Base-by-base conservation (phyloP, 2,797 vertebrate genomes). In the Scarus forsteni region DNA sequence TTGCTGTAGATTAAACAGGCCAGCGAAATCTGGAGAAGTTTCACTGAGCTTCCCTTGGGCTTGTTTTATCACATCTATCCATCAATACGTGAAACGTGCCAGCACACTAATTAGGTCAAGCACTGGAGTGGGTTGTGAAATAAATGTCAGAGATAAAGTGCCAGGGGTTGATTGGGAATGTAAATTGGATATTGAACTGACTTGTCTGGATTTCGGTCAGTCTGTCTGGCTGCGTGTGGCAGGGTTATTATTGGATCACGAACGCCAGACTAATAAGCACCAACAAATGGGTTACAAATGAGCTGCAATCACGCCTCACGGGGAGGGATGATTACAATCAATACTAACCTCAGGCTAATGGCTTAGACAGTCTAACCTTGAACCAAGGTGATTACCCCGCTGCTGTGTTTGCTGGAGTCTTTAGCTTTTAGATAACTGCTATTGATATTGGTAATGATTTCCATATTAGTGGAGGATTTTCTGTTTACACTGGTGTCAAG, bases 131-230 rank as follows among this genome's bases (percentile, higher is more conserved):
- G 7, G 40, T 42, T 64, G 60, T 18, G 70, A 34, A 68, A 60
- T 81, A 70, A 83, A 86, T 75, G 67, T 79, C 70, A 77, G 70
- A 57, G 54, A 39, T 10, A 73, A 66, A 75, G 79, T 53, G 64
- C 70, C 79, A 79, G 73, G 77, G 84, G 83, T 84, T 83, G 79
- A 89, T 85, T 73, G 66, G 52, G 63, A 77, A 70, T 66, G 81
- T 70, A 83, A 88, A 92, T 88, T 89, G 67, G 77, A 85, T 90
- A 91, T 89, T 79, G 85, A 89, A 65, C 79, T 59, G 77, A 38
- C 67, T 78, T 8, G 72, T 77, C 52, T 76, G 77, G 62, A 16
- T 75, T 18, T 70, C 11, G 3, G 66, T 53, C 66, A 43, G 27
- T 27, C 27, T 12, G 65, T 18, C 67, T 42, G 66, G 66, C 55